phyloP scores from a whole-genome alignment of 2,797 vertebrate genomes.

The Podarcis siculus region DNA sequence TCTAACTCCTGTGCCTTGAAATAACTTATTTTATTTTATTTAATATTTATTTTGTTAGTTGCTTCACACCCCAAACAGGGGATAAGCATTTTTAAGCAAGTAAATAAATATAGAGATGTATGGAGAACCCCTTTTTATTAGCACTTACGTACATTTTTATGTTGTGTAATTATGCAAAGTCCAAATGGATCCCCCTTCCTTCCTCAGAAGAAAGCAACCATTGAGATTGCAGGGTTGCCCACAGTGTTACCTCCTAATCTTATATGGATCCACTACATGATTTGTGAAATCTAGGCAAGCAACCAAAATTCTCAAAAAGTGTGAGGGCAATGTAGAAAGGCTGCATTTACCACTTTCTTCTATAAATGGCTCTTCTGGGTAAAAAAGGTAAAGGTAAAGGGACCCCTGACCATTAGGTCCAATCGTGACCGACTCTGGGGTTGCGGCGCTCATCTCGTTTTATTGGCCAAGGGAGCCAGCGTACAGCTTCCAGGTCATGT shows the following conservation, averaged over 20 bases:
- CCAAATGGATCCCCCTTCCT: too few relatives aligned
- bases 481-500: too few relatives aligned
- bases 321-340: not conserved
- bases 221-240: not conserved
- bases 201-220: not conserved
- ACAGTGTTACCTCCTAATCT: not conserved
- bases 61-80: too few relatives aligned
- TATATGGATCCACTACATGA: not conserved
- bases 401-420: too few relatives aligned
- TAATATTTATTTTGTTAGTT: too few relatives aligned
- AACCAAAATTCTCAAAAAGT: too few relatives aligned
- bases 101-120: not conserved
- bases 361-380: too few relatives aligned
- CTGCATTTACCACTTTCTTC: not conserved
- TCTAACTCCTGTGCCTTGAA: not conserved
- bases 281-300: not conserved
- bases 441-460: too few relatives aligned
- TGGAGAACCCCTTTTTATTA: not conserved
- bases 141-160: not conserved
- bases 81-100: not conserved
- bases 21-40: not conserved
- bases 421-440: too few relatives aligned
- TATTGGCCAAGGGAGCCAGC: too few relatives aligned
- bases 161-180: too few relatives aligned
- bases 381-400: too few relatives aligned